Evolutionary conservation across 2,113 vertebrate species (phyloP).

Genomic region (Labeo catla): DNA sequence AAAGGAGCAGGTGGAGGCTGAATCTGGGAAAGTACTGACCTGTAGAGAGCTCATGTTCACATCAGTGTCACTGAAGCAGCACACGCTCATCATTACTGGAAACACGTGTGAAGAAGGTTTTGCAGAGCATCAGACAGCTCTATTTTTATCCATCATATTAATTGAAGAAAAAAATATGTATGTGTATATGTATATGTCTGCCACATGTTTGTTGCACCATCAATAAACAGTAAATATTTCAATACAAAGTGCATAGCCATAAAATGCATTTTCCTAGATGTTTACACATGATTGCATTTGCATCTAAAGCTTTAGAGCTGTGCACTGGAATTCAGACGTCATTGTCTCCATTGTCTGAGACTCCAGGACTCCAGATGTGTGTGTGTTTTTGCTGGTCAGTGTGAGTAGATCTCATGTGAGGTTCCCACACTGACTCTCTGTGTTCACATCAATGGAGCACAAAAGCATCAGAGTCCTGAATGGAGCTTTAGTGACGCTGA

Average conservation of each 20-base stretch:
- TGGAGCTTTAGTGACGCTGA: constrained; percentile 51
- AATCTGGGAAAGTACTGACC: constrained; percentile 60
- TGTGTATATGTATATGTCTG: too few relatives aligned
- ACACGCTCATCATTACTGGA: constrained; percentile 3
- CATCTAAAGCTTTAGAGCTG: constrained; percentile 20
- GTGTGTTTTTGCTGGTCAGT: constrained; percentile 38
- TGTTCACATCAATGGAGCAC: constrained; percentile 53
- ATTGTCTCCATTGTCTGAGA: constrained; percentile 11
- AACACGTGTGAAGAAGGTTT: neutral
- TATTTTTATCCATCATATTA: neutral
- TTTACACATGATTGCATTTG: neutral
- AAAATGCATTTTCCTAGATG: neutral
- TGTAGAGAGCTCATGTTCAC: constrained; percentile 23
- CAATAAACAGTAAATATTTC: constrained; percentile 1
- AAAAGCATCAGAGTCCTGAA: constrained; percentile 59
- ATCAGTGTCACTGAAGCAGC: constrained; percentile 38
- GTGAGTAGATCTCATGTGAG: constrained; percentile 53
- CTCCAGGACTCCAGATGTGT: constrained; percentile 45
- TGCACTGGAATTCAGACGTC: constrained; percentile 17
- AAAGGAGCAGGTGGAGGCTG: constrained; percentile 62
- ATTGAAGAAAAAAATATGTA: too few relatives aligned
- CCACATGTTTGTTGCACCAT: neutral
- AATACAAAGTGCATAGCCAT: neutral
- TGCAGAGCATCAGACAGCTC: neutral
- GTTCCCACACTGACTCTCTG: constrained; percentile 63